Conservation (phyloP, 2,888 invertebrate genomes). For the Torymus auratus region DNA sequence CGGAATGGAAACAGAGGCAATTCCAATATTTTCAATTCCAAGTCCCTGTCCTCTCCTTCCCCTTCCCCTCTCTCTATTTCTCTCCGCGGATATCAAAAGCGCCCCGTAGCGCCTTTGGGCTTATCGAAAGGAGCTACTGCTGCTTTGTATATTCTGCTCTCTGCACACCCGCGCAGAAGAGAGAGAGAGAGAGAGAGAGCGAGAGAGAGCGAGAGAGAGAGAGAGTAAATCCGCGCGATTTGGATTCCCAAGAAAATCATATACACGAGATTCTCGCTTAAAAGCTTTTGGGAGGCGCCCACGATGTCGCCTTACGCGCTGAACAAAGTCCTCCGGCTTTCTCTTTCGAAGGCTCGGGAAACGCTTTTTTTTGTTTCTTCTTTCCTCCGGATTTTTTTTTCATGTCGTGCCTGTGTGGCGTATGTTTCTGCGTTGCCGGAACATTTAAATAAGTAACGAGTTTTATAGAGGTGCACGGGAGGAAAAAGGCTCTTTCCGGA, state of each 20-base stretch:
- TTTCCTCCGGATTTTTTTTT: background rate
- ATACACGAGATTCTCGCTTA: constrained; percentile 58
- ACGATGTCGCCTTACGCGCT: background rate
- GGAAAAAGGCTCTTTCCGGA: too few relatives aligned
- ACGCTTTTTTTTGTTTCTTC: background rate
- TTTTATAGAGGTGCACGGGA: background rate
- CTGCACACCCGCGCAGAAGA: background rate
- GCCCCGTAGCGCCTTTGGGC: constrained; percentile 33
- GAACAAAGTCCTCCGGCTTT: background rate
- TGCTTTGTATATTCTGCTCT: constrained; percentile 39
- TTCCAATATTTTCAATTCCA: constrained; percentile 58
- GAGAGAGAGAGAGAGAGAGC: background rate
- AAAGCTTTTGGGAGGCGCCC: constrained; percentile 47
- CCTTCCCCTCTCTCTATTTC: background rate
- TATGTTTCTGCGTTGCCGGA: background rate
- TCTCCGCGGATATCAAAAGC: constrained; percentile 30
- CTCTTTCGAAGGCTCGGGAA: background rate
- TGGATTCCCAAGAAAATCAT: constrained; percentile 56
- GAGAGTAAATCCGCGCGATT: constrained; percentile 59
- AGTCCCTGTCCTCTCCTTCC: background rate
- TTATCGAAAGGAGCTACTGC: constrained; percentile 59
- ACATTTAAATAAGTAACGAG: constrained; percentile 17
- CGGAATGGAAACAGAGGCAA: constrained; percentile 45
- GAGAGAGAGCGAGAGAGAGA: background rate
- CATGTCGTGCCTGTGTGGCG: background rate